Percentiles rank a stretch among this genome's conserved stretches.
Evolutionary conservation across 2,797 vertebrate species (phyloP).

Genomic region (Phataginus tricuspis): DNA sequence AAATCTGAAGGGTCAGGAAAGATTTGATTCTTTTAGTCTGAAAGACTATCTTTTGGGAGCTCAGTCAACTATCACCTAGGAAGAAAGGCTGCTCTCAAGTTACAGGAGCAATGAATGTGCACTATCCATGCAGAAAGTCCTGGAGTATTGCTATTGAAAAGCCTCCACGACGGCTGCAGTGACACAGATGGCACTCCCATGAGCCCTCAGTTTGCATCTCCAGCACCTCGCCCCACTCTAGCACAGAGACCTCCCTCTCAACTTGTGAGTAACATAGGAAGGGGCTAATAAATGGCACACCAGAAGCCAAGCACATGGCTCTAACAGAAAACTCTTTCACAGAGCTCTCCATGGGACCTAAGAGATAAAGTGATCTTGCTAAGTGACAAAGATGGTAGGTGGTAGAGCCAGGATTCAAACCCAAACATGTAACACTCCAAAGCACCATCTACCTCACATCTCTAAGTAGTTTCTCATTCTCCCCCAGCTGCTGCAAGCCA

Average conservation of each 20-base stretch:
- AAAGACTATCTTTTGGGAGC: slow-evolving; percentile 2
- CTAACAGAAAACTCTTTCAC: slow-evolving; percentile 11
- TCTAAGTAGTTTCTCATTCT: background rate
- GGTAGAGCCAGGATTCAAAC: background rate
- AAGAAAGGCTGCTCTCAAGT: background rate
- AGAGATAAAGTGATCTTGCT: background rate
- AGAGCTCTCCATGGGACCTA: background rate
- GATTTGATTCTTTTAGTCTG: slow-evolving; percentile 23
- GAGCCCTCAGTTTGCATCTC: background rate
- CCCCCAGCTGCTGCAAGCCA: background rate
- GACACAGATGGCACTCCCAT: background rate
- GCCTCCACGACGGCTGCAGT: background rate
- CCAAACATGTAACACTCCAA: background rate
- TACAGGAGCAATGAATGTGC: background rate
- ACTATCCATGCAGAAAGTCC: background rate
- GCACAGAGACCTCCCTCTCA: background rate
- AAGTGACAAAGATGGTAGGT: background rate
- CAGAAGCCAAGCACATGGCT: background rate
- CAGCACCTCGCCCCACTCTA: background rate
- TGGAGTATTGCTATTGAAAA: background rate
- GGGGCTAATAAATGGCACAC: background rate
- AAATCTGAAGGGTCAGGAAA: slow-evolving; percentile 21
- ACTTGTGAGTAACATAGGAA: background rate
- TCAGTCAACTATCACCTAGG: background rate
- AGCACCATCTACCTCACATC: slow-evolving; percentile 19